Percentiles rank a stretch among this genome's conserved stretches.
Evolutionary conservation across 2,113 vertebrate genomes (phyloP).

Genomic region (Tretioscincus oriximinensis): DNA sequence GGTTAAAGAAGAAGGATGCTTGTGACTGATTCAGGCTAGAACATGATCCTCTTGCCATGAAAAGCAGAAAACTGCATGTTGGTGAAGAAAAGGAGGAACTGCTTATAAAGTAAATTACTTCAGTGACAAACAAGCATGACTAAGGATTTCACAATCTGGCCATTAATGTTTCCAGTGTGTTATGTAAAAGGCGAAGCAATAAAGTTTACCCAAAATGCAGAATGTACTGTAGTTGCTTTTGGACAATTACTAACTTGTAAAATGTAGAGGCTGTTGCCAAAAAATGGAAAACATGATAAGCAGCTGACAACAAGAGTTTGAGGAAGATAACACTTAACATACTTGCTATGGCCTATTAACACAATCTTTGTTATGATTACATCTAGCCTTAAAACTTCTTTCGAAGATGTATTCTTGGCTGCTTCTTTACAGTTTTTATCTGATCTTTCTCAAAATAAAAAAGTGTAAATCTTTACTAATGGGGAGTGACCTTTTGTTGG

Average conservation of each 20-base stretch:
- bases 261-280: background rate
- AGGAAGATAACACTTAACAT: background rate
- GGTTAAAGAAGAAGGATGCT: background rate
- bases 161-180: slow-evolving; percentile 9
- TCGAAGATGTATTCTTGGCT: background rate
- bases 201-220: background rate
- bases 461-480: too few relatives aligned
- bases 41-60: background rate
- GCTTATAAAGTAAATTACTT: background rate
- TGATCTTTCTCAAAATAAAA: background rate
- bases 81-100: background rate
- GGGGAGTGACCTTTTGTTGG: too few relatives aligned
- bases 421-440: background rate
- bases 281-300: background rate
- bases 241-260: background rate
- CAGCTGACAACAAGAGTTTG: background rate
- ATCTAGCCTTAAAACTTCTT: background rate
- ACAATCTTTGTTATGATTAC: background rate
- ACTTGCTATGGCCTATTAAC: background rate
- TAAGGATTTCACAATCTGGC: slow-evolving; percentile 19
- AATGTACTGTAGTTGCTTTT: slow-evolving; percentile 5
- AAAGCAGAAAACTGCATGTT: background rate
- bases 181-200: slow-evolving; percentile 10
- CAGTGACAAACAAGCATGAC: slow-evolving; percentile 14
- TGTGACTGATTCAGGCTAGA: background rate